These are phyloP conservation scores for Deladenus siricidicola DNA, from an alignment of 2,888 invertebrate genomes.

Conservation along the genomic window DNA sequence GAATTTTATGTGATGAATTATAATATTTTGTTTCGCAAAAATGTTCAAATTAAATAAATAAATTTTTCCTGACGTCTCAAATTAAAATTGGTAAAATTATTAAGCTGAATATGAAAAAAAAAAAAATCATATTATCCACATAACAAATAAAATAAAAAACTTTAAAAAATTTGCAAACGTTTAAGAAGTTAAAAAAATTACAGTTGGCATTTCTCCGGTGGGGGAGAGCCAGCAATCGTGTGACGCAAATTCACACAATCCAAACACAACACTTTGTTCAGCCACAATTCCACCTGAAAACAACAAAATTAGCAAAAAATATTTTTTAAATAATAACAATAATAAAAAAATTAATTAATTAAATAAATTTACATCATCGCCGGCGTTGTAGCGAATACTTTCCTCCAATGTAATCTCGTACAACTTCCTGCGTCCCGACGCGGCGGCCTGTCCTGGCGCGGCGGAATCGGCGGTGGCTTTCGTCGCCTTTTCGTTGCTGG, in stretches of 20 bases:
- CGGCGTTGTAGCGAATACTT: constrained; percentile 79
- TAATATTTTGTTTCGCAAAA: neutral
- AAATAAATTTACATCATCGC: constrained; percentile 32
- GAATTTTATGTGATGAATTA: neutral
- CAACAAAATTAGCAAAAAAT: neutral
- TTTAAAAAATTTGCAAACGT: neutral
- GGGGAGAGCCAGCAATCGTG: constrained; percentile 68
- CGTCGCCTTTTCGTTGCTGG: constrained; percentile 27
- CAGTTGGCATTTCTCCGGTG: constrained; percentile 78
- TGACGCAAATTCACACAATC: constrained; percentile 61
- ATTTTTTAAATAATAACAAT: neutral
- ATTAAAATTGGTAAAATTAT: no score
- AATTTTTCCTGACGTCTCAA: no score
- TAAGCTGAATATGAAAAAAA: no score
- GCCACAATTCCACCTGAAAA: constrained; percentile 71
- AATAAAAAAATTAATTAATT: neutral
- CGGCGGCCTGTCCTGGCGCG: neutral
- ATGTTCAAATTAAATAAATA: neutral
- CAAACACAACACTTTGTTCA: constrained; percentile 79
- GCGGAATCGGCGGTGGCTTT: neutral
- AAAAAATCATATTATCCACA: no score
- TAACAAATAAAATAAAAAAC: no score
- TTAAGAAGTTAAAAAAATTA: no score
- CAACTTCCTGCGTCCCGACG: constrained; percentile 53
- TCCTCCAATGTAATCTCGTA: constrained; percentile 70